Percentiles rank a stretch among this genome's conserved stretches.
phyloP scores from a whole-genome alignment of 2,113 vertebrate species.

The Petroica traversi region DNA sequence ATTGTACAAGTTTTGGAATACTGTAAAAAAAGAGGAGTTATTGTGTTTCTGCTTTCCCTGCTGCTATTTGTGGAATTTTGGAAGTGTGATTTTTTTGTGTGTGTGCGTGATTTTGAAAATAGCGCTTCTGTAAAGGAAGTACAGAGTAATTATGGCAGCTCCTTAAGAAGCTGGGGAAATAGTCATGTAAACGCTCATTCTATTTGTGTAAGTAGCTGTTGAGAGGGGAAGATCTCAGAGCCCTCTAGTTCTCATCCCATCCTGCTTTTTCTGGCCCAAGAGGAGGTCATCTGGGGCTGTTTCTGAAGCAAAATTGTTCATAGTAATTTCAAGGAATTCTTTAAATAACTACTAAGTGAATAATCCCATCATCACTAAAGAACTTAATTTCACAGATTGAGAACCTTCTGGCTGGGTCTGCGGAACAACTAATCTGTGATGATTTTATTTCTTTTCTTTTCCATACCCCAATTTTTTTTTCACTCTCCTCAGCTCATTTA shows the following conservation, averaged over 20 bases:
- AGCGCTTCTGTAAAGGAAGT: neutral
- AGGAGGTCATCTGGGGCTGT: neutral
- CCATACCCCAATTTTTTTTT: neutral
- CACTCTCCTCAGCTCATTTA: neutral
- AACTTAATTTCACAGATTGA: neutral
- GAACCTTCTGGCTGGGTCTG: neutral
- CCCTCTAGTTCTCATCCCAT: neutral
- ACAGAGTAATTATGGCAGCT: neutral
- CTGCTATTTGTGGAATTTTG: neutral
- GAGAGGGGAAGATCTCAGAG: neutral
- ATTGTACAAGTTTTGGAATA: neutral
- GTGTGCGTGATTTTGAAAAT: neutral
- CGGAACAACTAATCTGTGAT: neutral
- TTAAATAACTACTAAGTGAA: neutral
- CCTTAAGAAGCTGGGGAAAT: neutral
- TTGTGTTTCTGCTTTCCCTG: neutral
- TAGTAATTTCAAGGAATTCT: neutral
- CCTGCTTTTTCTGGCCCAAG: neutral
- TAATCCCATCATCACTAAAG: neutral
- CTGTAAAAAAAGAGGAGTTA: neutral
- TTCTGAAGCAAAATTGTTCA: neutral
- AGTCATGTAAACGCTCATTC: neutral
- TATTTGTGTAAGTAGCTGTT: neutral
- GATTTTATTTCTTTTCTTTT: neutral
- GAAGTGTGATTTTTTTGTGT: neutral